Percentiles rank a stretch among this genome's conserved stretches.
phyloP scores from a whole-genome alignment of 2,797 vertebrate genomes.

The Pogoniulus pusillus region DNA sequence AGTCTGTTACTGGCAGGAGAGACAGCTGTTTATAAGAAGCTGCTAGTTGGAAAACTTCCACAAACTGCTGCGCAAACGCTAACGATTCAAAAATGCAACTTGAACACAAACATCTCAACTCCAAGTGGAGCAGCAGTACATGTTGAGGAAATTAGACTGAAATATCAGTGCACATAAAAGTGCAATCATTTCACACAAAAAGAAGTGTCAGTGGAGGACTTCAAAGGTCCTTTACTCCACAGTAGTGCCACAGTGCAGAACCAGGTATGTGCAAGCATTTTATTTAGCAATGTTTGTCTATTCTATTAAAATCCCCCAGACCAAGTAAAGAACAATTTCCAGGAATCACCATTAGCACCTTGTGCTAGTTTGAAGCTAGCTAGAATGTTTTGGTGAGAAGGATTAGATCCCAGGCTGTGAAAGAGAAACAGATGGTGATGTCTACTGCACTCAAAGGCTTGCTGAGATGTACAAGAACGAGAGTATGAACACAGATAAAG shows the following conservation, averaged over 20 bases:
- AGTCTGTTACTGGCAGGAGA: constrained; percentile 30
- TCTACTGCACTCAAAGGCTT: no score
- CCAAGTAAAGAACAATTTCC: background rate
- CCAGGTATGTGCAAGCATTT: background rate
- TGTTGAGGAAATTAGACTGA: constrained; percentile 22
- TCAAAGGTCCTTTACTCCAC: background rate
- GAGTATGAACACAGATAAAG: no score
- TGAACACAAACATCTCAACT: constrained; percentile 46
- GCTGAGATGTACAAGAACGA: no score
- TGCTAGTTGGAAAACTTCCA: constrained; percentile 32
- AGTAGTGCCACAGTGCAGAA: background rate
- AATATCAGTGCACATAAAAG: background rate
- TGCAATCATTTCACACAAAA: background rate
- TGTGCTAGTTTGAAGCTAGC: no score
- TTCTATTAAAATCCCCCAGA: background rate
- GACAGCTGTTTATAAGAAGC: constrained; percentile 23
- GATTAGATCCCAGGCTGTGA: no score
- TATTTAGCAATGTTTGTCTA: background rate
- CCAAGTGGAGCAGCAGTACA: background rate
- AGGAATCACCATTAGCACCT: background rate
- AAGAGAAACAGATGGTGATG: no score
- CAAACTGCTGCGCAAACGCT: constrained; percentile 17
- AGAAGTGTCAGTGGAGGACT: background rate
- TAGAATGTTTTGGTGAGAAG: no score
- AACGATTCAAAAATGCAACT: constrained; percentile 43